These are phyloP conservation scores for Arizona elegans DNA, from an alignment of 2,113 vertebrate genomes.

Conservation along the genomic window DNA sequence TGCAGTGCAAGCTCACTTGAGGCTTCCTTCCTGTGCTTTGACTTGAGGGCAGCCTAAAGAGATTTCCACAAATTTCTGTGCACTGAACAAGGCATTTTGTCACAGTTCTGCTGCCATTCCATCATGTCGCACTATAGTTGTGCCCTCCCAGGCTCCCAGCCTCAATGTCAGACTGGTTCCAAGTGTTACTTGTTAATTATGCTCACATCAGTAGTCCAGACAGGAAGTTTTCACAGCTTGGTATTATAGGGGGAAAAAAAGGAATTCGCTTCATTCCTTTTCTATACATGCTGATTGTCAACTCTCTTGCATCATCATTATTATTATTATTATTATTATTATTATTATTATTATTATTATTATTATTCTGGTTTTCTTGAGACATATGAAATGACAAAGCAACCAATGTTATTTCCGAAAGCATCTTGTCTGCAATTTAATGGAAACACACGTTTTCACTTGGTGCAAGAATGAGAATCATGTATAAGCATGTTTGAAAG, in stretches of 20 bases:
- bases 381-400: background rate
- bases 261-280: background rate
- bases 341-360: too few relatives aligned
- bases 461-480: background rate
- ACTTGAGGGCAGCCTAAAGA: background rate
- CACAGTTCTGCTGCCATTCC: background rate
- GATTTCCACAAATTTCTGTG: background rate
- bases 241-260: background rate
- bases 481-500: background rate
- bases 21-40: rapidly evolving
- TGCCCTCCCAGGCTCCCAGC: background rate
- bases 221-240: background rate
- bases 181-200: slow-evolving; percentile 37
- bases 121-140: background rate
- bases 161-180: rapidly evolving
- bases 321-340: too few relatives aligned
- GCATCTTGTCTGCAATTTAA: background rate
- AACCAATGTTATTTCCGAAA: background rate
- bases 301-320: rapidly evolving
- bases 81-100: background rate
- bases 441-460: background rate
- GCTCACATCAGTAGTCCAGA: slow-evolving; percentile 7
- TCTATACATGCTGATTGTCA: background rate
- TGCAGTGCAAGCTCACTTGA: too few relatives aligned
- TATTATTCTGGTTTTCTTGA: background rate